Base-by-base conservation (phyloP, 2,888 invertebrate species). In the Cryptophagus acutangulus region DNA sequence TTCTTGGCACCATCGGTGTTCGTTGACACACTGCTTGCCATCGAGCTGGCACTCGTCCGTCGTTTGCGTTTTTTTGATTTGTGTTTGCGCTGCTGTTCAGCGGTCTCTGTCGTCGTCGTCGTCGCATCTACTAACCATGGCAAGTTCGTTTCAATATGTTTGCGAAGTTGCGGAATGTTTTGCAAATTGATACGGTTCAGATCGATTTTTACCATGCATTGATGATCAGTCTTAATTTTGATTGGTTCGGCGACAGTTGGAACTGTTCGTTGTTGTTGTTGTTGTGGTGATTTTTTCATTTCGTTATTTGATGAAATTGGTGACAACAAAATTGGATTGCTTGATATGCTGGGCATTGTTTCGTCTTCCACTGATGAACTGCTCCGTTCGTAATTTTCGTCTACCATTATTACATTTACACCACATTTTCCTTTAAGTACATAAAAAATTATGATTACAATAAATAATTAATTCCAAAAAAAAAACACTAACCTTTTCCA, bases 361-460 rank as follows among this genome's bases (percentile, higher is more conserved):
- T 70, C 70, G 17, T 70, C 69, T 54, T 69, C 69, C 15, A 69
- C 61, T 2, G 69, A 66, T 3, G 69, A 69, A 49, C 64, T 63
- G 45, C 66, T 64, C 18, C 69, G 59, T 55, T 75, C 75, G 48
- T 74, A 74, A 28, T 74, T 73, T 52, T 83, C 84, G 43, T 84
- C 79, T 36, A 84, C 79, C 38, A 84, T 79, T 37, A 84, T 79
- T 30, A 69, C 66, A 46, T 64, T 66, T 36, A 84, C 84, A 51
- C 84, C 84, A 2, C 80, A 82, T 62, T 84, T 83, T 17, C 61
- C 59, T 59, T 38, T 14, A 49, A 48, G 12, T 45, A 34, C 39
- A n/a, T n/a, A n/a, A n/a, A n/a, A n/a, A n/a, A n/a, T n/a, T n/a
- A n/a, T n/a, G n/a, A n/a, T n/a, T n/a, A n/a, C n/a, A n/a, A n/a